phyloP scores from a whole-genome alignment of 2,113 vertebrate genomes.

The Ptyas mucosa region DNA sequence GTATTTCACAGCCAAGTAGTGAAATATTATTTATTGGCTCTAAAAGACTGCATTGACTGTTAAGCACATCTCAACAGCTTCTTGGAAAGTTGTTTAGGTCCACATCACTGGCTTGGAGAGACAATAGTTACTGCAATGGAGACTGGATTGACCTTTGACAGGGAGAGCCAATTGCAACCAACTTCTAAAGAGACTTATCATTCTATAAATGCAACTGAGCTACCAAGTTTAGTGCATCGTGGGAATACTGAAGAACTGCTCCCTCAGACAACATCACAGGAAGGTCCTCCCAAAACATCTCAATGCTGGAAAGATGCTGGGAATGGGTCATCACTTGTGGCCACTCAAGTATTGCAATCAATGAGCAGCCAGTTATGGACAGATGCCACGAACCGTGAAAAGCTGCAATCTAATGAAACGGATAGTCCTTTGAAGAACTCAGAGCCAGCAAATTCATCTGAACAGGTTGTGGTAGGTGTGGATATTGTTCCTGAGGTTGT shows the following conservation, averaged over 20 bases:
- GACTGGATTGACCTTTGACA: not conserved
- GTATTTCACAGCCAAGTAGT: too few species aligned
- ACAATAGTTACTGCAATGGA: not conserved
- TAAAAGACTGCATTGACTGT: too few species aligned
- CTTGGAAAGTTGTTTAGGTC: not conserved
- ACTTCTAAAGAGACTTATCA: not conserved
- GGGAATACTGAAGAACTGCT: not conserved
- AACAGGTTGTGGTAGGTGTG: not conserved
- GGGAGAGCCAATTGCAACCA: not conserved
- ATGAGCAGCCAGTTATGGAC: not conserved
- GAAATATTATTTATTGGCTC: too few species aligned
- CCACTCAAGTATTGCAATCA: not conserved
- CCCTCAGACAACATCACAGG: not conserved
- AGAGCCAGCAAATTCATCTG: too few species aligned
- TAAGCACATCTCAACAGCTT: not conserved
- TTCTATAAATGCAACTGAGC: not conserved
- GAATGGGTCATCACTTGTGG: not conserved
- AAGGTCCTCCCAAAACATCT: not conserved
- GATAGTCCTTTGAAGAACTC: not conserved
- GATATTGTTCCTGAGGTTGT: not conserved
- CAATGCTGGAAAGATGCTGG: conserved; percentile 12
- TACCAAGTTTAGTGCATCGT: not conserved
- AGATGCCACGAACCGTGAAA: not conserved
- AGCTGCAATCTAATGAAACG: not conserved
- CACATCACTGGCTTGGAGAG: not conserved